phyloP scores from a whole-genome alignment of 2,888 invertebrate genomes.

The Drosophila neonasuta region DNA sequence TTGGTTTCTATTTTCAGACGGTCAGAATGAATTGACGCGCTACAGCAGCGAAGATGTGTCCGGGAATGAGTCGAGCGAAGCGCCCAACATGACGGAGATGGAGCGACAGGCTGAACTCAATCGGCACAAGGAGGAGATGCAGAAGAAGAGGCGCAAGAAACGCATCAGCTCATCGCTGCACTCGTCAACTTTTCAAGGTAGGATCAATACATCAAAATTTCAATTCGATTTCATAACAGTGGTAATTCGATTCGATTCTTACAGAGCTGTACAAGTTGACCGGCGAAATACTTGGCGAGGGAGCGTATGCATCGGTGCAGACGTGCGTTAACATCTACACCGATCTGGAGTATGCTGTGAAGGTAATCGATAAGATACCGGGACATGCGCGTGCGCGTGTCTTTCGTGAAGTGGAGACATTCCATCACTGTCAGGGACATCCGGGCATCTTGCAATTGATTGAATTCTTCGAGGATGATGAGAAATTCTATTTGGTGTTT shows the following conservation, averaged over 20 bases:
- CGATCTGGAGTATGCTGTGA: slow-evolving; percentile 97
- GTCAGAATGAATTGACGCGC: slow-evolving; percentile 80
- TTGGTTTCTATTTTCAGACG: slow-evolving; percentile 60
- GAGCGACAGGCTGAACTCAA: slow-evolving; percentile 85
- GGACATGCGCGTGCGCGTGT: slow-evolving; percentile 96
- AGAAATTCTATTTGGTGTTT: slow-evolving; percentile 98
- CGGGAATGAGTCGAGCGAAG: slow-evolving; percentile 82
- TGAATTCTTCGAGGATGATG: slow-evolving; percentile 98
- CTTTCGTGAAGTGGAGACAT: slow-evolving; percentile 99
- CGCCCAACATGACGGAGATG: slow-evolving; percentile 81
- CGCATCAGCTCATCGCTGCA: slow-evolving; percentile 93
- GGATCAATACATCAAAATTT: too few species aligned
- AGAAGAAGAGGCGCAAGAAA: slow-evolving; percentile 93
- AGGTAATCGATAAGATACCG: slow-evolving; percentile 97
- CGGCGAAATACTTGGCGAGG: slow-evolving; percentile 97
- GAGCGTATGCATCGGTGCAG: slow-evolving; percentile 97
- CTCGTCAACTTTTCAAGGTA: slow-evolving; percentile 95
- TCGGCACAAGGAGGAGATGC: slow-evolving; percentile 93
- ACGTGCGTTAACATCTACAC: slow-evolving; percentile 96
- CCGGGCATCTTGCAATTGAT: slow-evolving; percentile 98
- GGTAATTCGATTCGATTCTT: slow-evolving; percentile 44
- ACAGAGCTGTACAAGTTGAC: slow-evolving; percentile 96
- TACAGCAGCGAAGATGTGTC: slow-evolving; percentile 82
- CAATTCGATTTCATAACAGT: background rate
- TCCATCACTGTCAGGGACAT: slow-evolving; percentile 98